Conservation (phyloP, 2,113 vertebrate genomes). For the Thalassarche chlororhynchos region DNA sequence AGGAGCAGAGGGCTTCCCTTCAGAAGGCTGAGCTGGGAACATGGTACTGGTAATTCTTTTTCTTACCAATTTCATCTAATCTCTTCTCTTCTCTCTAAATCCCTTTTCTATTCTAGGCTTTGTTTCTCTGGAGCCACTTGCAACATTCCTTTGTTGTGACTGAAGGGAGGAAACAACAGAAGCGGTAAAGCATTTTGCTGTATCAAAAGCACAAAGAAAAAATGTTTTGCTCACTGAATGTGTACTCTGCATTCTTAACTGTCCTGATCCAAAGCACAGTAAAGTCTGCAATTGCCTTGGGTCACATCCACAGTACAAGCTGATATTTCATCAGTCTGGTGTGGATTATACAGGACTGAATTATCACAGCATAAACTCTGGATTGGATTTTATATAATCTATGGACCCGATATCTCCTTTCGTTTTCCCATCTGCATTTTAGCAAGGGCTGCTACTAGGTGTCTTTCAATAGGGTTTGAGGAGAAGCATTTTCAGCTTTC, state of each 20-base stretch:
- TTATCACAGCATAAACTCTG: neutral
- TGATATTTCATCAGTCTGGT: neutral
- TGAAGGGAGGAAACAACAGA: constrained; percentile 33
- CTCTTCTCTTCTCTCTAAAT: neutral
- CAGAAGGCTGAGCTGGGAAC: neutral
- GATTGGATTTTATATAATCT: neutral
- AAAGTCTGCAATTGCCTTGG: neutral
- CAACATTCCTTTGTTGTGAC: constrained; percentile 13
- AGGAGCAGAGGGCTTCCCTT: constrained; percentile 1
- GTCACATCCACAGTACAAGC: neutral
- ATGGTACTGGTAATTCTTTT: neutral
- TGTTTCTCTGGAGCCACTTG: constrained; percentile 35
- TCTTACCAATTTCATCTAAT: constrained; percentile 22
- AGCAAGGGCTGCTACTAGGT: neutral
- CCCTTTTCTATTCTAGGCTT: neutral
- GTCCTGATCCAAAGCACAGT: neutral
- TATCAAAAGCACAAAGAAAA: neutral
- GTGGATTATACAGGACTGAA: neutral
- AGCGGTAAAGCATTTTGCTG: neutral
- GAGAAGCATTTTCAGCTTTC: neutral
- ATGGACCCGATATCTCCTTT: neutral
- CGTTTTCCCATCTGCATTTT: neutral
- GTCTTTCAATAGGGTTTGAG: neutral
- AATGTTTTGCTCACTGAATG: neutral
- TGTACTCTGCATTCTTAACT: neutral